Conservation (phyloP, 2,113 vertebrate species). For the Ophthalmolycus amberensis region DNA sequence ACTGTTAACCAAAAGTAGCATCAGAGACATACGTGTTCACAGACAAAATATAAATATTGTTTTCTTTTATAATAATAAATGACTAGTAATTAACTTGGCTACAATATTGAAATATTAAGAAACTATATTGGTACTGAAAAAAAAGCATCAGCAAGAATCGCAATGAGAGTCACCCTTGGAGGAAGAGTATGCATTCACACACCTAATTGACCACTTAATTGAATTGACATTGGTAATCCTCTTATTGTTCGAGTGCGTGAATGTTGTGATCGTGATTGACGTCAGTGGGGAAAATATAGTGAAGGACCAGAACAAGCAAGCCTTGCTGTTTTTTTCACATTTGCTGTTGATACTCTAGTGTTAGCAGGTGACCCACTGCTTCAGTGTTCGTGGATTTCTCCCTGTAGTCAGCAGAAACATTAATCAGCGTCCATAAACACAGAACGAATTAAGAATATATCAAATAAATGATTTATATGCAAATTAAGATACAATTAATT, state of each 20-base stretch:
- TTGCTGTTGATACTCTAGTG: not conserved
- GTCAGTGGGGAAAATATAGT: conserved; percentile 11
- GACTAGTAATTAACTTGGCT: no score
- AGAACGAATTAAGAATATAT: not conserved
- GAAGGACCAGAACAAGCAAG: conserved; percentile 4
- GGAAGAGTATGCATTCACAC: not conserved
- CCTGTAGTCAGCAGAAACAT: not conserved
- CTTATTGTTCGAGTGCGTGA: not conserved
- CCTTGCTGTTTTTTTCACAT: not conserved
- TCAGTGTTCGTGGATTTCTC: not conserved
- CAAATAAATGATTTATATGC: not conserved
- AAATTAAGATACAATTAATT: not conserved
- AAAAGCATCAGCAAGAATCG: no score
- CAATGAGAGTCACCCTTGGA: no score
- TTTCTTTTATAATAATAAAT: no score
- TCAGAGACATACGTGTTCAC: no score
- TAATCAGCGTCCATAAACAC: not conserved
- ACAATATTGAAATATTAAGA: no score
- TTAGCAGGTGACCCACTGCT: not conserved
- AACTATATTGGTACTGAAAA: no score
- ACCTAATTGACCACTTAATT: not conserved
- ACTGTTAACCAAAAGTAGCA: no score
- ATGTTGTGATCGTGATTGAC: conserved; percentile 13
- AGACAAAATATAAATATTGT: no score
- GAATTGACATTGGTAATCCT: not conserved